Evolutionary conservation across 2,113 vertebrate species (phyloP), one percentile per base, ranked within the genome.

Genomic region (Ochotona curzoniae): DNA sequence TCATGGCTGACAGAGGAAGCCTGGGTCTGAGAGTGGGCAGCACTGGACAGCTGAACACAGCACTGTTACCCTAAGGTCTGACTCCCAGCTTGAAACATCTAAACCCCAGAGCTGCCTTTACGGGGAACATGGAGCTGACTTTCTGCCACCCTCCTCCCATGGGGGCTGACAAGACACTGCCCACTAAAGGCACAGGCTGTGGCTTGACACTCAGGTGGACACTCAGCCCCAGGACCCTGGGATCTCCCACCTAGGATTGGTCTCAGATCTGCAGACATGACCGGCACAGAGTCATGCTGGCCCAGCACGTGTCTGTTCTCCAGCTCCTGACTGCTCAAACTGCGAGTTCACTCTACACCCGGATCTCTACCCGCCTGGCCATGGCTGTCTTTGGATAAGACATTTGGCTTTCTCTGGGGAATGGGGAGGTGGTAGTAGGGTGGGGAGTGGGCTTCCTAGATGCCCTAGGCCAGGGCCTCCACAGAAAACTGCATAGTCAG

Each of bases 361-460:
- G 6, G 4, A 44, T 44, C 38, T 44, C 38, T 44, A 6, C 38
- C 38, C 3, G 67, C 15, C n/a, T 66, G 69, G 23, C 25, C 30
- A 23, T 21, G 10, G n/a, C 2, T 2, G 54, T 1, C n/a, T 32
- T 57, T 67, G 21, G 32, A n/a, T 44, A 25, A 51, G 61, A 23
- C 1, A 7, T 7, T 38, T 3, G 60, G 14, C 4, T n/a, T 44
- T 61, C 57, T 0, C 8, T 32, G 51, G 79, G 20, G 32, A n/a
- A n/a, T n/a, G n/a, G n/a, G n/a, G n/a, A n/a, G n/a, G n/a, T n/a
- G 17, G 35, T 0, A 0, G 71, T 9, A 25, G 1, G 47, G 57
- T 28, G 18, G 23, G 3, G 23, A 32, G 67, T 21, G 8, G 28
- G 51, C 67, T 78, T 26, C 57, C 83, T 28, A 38, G 8, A 63